Conservation (phyloP, 2,888 invertebrate species). For the Cepaea hortensis region DNA sequence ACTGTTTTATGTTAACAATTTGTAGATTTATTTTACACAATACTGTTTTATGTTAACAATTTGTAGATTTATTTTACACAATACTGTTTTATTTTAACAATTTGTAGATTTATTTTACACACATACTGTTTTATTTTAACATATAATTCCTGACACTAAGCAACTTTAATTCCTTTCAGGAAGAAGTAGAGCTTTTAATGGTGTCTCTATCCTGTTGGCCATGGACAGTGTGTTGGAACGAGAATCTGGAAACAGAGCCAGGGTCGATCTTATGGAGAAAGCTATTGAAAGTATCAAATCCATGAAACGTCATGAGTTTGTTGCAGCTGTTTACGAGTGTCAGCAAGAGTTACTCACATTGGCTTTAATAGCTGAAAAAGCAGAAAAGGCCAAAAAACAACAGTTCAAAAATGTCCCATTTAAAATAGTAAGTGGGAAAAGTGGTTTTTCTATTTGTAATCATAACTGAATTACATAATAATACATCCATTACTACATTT, state of each 20-base stretch:
- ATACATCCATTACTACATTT: too few species aligned
- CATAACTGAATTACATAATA: not conserved
- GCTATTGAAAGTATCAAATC: slow-evolving; percentile 37
- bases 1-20: too few species aligned
- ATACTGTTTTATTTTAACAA: too few species aligned
- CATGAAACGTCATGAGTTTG: slow-evolving; percentile 15
- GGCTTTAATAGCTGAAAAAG: not conserved
- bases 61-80: too few species aligned
- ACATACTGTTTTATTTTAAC: not conserved
- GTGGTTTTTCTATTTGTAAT: not conserved
- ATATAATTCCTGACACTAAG: not conserved
- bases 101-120: not conserved
- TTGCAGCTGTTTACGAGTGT: not conserved
- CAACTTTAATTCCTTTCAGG: slow-evolving; percentile 34
- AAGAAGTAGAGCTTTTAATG: slow-evolving; percentile 49
- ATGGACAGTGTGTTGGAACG: slow-evolving; percentile 43
- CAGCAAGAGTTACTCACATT: not conserved
- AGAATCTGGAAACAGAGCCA: slow-evolving; percentile 46
- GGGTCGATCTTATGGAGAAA: slow-evolving; percentile 48
- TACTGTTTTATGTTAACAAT: too few species aligned
- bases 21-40: too few species aligned
- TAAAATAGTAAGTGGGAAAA: not conserved
- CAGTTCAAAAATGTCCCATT: slow-evolving; percentile 13
- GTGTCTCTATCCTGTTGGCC: slow-evolving; percentile 48
- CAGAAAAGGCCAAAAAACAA: not conserved